Evolutionary conservation across 1,140 invertebrate genomes (phyloP), one percentile per base, ranked within the genome.

Genomic region (Pteromalus puparum): DNA sequence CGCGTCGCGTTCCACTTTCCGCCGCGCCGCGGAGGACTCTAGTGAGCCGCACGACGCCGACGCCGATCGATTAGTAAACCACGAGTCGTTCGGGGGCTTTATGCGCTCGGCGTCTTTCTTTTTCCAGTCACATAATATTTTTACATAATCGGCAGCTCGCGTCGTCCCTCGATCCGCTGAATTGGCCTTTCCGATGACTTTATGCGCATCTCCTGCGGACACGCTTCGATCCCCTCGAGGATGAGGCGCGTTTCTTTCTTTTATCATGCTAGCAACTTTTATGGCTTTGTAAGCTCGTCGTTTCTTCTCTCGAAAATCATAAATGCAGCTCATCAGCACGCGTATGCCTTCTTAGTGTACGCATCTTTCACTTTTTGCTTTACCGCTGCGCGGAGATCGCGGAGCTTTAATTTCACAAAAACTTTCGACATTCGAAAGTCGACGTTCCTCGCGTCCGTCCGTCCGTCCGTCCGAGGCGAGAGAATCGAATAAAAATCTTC

Each of bases 1-100:
- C 46, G 5, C 68, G 3, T 34, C 30, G 2, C 42, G 79, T 73
- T 34, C 42, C 4, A 53, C 42, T 53, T 72, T 48, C n/a, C 61
- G 10, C 18, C 7, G 28, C 26, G 9, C 6, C 6, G 30, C 30
- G 0, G 30, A 34, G 30, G 30, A 34, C 30, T 34, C 24, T 42
- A 5, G 38, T 42, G 38, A 42, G 38, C n/a, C 0, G 13, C 24
- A n/a, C 26, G 18, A 30, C 67, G n/a, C n/a, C n/a, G n/a, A n/a
- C n/a, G n/a, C n/a, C n/a, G 79, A 81, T 81, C 80, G 68, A 81
- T 73, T 81, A 81, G 80, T 81, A 80, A 80, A 80, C 73, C 68
- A 34, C 46, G n/a, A 53, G 79, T 30, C 42, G 42, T 26, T 73
- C 26, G 12, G 10, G 74, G 24, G 21, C 18, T 80, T 13, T 34